phyloP scores from a whole-genome alignment of 2,888 invertebrate genomes.

The Schrankia costaestrigalis region DNA sequence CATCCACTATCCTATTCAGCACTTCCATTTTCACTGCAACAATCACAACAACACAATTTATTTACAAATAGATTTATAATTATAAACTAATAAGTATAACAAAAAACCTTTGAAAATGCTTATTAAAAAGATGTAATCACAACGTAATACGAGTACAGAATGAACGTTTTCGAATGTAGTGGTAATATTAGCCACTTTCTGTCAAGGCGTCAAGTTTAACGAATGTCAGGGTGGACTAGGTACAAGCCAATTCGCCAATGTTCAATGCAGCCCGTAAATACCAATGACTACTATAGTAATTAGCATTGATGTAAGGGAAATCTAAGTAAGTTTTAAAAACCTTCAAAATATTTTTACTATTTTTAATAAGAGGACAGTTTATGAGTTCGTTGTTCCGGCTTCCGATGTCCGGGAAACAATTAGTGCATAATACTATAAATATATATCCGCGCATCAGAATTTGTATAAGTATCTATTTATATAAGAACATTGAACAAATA shows the following conservation, averaged over 20 bases:
- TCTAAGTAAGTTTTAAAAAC: no score
- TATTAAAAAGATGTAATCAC: conserved; percentile 21
- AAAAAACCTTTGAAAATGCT: conserved; percentile 7
- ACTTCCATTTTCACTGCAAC: conserved; percentile 82
- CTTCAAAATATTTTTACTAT: no score
- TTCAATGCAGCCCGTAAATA: conserved; percentile 11
- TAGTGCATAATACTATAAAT: no score
- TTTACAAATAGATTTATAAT: conserved; percentile 3
- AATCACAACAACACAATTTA: conserved; percentile 33
- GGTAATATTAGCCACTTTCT: conserved; percentile 32
- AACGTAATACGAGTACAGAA: conserved; percentile 30
- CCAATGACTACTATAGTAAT: conserved; percentile 11
- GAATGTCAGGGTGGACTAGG: conserved; percentile 66
- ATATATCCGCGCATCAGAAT: no score
- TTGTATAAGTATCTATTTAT: no score
- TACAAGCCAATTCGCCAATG: conserved; percentile 27
- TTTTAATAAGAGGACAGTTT: no score
- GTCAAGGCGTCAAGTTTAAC: conserved; percentile 42
- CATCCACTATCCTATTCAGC: conserved; percentile 80
- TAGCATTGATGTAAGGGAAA: background rate
- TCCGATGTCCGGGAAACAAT: no score
- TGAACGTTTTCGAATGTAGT: conserved; percentile 32
- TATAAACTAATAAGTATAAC: conserved; percentile 39
- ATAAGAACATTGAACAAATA: no score
- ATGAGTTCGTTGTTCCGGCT: no score